phyloP scores from a whole-genome alignment of 2,113 vertebrate genomes.

The Cygnus buccinator region DNA sequence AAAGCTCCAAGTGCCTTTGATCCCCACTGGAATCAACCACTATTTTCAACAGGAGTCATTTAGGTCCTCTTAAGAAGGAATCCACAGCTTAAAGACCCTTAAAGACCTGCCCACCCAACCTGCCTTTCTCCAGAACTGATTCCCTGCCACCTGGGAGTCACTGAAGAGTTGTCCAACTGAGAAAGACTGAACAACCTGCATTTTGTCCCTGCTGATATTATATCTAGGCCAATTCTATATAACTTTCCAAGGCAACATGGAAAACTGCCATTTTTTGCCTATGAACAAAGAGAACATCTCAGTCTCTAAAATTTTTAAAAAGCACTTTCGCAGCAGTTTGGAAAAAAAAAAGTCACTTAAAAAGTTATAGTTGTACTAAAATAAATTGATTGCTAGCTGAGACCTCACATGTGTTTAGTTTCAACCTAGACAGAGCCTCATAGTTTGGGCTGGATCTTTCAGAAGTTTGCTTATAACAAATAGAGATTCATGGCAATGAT shows the following conservation, averaged over 20 bases:
- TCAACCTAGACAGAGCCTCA: not conserved
- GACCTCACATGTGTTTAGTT: not conserved
- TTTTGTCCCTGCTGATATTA: not conserved
- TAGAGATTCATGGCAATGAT: not conserved
- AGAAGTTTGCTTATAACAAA: not conserved
- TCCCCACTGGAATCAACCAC: not conserved
- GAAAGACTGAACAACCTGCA: not conserved
- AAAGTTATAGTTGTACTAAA: not conserved
- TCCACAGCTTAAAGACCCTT: not conserved
- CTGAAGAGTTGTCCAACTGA: not conserved
- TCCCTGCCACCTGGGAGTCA: not conserved
- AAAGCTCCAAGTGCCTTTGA: not conserved
- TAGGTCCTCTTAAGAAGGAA: not conserved
- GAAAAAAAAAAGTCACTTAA: not conserved
- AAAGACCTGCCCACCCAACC: not conserved
- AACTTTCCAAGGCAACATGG: not conserved
- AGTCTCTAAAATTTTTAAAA: not conserved
- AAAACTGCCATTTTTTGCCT: not conserved
- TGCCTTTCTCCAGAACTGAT: not conserved
- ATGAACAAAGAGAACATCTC: not conserved
- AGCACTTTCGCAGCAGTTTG: not conserved
- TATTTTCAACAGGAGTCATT: not conserved
- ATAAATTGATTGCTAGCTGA: not conserved
- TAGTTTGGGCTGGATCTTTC: not conserved
- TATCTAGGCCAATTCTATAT: not conserved